Conservation (phyloP, 2,113 vertebrate genomes). For the Forbesichthys agassizii region DNA sequence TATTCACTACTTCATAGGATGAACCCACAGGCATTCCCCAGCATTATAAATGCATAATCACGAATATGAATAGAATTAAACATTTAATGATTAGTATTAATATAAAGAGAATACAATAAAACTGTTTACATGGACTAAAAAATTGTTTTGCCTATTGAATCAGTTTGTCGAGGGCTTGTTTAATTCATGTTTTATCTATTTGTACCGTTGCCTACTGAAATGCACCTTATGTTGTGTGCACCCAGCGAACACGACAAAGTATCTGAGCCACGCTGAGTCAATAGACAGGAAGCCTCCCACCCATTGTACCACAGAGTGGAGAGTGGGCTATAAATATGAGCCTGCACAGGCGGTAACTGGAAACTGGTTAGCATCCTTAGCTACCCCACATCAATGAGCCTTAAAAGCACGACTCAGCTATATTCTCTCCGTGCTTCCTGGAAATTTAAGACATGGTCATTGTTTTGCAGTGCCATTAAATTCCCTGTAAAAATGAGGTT, state of each 20-base stretch:
- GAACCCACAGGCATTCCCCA: constrained; percentile 52
- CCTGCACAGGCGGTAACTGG: constrained; percentile 53
- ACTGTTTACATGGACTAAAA: background rate
- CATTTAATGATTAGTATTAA: constrained; percentile 14
- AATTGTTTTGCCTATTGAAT: background rate
- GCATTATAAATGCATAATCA: constrained; percentile 69
- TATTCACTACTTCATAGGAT: constrained; percentile 40
- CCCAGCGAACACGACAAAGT: constrained; percentile 73
- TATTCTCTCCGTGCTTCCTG: constrained; percentile 49
- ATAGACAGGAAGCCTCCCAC: constrained; percentile 44
- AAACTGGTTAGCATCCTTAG: constrained; percentile 49
- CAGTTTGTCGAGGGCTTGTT: background rate
- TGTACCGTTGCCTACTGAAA: constrained; percentile 16
- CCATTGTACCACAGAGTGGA: constrained; percentile 47
- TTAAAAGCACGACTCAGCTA: constrained; percentile 62
- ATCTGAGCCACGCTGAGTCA: constrained; percentile 69
- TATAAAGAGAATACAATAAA: constrained; percentile 15
- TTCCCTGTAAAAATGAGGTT: constrained; percentile 44
- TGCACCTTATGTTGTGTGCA: constrained; percentile 68
- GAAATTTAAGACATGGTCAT: constrained; percentile 59
- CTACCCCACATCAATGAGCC: constrained; percentile 65
- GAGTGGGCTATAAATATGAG: constrained; percentile 62
- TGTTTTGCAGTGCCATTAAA: constrained; percentile 61
- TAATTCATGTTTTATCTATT: background rate
- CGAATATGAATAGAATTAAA: constrained; percentile 29